Evolutionary conservation across 1,140 invertebrate species (phyloP).

Genomic region (Notospermus geniculatus): DNA sequence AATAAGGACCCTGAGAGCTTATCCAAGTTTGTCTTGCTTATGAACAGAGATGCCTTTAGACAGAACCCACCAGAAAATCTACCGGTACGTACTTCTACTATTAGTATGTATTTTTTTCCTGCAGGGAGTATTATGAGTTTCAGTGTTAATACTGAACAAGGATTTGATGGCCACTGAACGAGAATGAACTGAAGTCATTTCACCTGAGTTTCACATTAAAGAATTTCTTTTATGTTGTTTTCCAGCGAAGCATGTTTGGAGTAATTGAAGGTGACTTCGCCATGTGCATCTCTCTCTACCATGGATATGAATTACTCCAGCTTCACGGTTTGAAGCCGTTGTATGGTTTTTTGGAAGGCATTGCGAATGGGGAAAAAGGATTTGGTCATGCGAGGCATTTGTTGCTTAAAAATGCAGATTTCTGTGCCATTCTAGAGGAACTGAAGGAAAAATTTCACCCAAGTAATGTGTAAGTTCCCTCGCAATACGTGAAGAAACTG

Average conservation of each 20-base stretch:
- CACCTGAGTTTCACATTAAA: too few species aligned
- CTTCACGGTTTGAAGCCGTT: slow-evolving; percentile 77
- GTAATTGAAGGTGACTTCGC: slow-evolving; percentile 72
- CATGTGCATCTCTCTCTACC: slow-evolving; percentile 78
- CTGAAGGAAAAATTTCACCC: slow-evolving; percentile 35
- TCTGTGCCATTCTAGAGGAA: slow-evolving; percentile 39
- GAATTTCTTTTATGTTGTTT: not conserved
- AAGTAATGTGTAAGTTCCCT: slow-evolving; percentile 4
- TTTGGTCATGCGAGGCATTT: slow-evolving; percentile 42
- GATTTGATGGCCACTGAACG: too few species aligned
- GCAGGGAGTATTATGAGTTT: too few species aligned
- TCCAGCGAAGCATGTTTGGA: slow-evolving; percentile 42
- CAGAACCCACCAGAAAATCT: slow-evolving; percentile 57
- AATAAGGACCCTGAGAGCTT: slow-evolving; percentile 61
- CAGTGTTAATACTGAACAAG: too few species aligned
- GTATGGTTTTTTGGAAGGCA: slow-evolving; percentile 57
- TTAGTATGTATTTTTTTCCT: too few species aligned
- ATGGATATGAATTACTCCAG: slow-evolving; percentile 62
- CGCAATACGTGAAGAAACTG: too few species aligned
- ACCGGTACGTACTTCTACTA: slow-evolving; percentile 34
- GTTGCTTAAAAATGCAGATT: slow-evolving; percentile 41
- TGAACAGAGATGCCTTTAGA: slow-evolving; percentile 59
- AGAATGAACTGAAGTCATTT: too few species aligned
- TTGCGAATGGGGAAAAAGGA: slow-evolving; percentile 51
- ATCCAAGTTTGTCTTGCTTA: slow-evolving; percentile 58